phyloP scores from a whole-genome alignment of 2,797 vertebrate genomes.

The Myotis pilosus region DNA sequence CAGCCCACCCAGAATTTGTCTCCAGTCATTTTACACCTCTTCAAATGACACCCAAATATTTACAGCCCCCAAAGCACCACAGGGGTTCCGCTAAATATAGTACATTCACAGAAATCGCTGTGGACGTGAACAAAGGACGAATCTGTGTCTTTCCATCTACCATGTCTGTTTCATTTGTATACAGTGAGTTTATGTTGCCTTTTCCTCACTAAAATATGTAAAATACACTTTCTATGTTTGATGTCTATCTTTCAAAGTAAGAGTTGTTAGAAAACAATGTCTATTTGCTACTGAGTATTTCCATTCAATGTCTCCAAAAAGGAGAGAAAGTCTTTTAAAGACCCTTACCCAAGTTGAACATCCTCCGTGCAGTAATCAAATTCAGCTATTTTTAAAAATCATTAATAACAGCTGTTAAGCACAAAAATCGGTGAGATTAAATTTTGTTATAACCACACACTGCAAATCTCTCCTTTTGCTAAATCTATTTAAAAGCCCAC shows the following conservation, averaged over 20 bases:
- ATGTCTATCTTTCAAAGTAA: constrained; percentile 58
- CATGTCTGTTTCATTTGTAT: constrained; percentile 46
- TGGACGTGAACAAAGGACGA: constrained; percentile 57
- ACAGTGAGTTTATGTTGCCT: neutral
- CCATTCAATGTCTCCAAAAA: neutral
- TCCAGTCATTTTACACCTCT: constrained; percentile 64
- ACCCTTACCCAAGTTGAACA: constrained; percentile 22
- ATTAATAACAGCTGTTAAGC: constrained; percentile 55
- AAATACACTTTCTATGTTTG: constrained; percentile 43
- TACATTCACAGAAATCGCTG: constrained; percentile 18
- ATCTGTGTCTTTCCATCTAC: constrained; percentile 34
- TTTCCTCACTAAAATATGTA: constrained; percentile 45
- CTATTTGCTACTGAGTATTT: constrained; percentile 40
- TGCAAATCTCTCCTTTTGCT: constrained; percentile 68
- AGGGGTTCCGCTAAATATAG: constrained; percentile 56
- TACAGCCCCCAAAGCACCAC: constrained; percentile 50
- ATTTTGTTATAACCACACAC: constrained; percentile 65
- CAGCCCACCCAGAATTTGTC: constrained; percentile 48
- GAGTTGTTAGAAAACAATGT: constrained; percentile 22
- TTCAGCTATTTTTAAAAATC: neutral
- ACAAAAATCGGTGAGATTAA: constrained; percentile 39
- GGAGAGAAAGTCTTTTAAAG: constrained; percentile 36
- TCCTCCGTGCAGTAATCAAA: constrained; percentile 14
- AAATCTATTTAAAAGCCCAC: constrained; percentile 78
- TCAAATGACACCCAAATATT: constrained; percentile 62